Percentiles rank a stretch among this genome's conserved stretches.
Evolutionary conservation across 2,888 invertebrate species (phyloP).

Genomic region (Molorchus minor): DNA sequence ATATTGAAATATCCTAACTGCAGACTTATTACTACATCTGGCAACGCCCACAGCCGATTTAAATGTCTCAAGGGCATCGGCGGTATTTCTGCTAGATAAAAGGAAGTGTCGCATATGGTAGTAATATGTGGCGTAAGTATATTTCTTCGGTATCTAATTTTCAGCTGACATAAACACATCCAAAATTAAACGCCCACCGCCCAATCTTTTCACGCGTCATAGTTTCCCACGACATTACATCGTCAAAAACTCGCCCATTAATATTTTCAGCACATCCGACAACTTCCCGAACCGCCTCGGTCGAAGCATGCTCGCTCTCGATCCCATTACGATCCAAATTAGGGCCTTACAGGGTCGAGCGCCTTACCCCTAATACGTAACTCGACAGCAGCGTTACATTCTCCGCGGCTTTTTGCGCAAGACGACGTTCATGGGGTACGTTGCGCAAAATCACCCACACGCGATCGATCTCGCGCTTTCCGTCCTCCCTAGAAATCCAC

Average conservation of each 20-base stretch:
- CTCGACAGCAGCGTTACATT: constrained; percentile 15
- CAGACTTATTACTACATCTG: no score
- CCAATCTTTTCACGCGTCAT: no score
- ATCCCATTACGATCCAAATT: constrained; percentile 13
- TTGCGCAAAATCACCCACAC: constrained; percentile 45
- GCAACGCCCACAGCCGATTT: no score
- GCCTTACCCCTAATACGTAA: constrained; percentile 30
- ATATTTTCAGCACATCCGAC: neutral
- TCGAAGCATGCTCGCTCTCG: neutral
- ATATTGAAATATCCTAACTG: no score
- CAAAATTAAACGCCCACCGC: no score
- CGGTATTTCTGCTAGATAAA: no score
- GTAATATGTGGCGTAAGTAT: no score
- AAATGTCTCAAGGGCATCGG: no score
- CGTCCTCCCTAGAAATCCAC: constrained; percentile 37
- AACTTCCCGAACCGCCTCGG: neutral
- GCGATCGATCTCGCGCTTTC: constrained; percentile 43
- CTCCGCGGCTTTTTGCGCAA: constrained; percentile 29
- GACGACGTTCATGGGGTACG: constrained; percentile 22
- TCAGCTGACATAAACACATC: no score
- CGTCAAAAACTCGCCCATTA: neutral
- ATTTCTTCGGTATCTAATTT: no score
- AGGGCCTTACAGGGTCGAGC: constrained; percentile 18
- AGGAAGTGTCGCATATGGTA: no score
- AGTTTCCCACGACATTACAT: no score